Conservation (phyloP, 2,113 vertebrate species). For the Laticauda laticaudata region DNA sequence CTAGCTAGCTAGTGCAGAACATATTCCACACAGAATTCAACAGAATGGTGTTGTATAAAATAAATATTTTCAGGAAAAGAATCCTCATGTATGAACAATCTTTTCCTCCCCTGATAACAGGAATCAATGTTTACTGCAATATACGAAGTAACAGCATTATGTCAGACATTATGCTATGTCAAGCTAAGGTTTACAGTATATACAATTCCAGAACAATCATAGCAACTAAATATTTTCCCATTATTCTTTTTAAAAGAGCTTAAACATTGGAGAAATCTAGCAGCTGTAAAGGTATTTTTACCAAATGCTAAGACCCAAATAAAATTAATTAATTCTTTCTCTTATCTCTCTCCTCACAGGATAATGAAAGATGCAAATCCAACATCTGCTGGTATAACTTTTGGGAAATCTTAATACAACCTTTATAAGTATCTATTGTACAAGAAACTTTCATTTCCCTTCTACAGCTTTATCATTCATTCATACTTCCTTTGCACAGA, state of each 20-base stretch:
- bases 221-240: conserved; percentile 42
- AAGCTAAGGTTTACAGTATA: conserved; percentile 43
- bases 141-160: background rate
- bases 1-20: background rate
- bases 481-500: conserved; percentile 40
- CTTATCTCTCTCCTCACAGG: background rate
- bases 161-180: conserved; percentile 23
- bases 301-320: too few relatives aligned
- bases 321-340: background rate
- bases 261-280: background rate
- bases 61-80: background rate
- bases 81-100: background rate
- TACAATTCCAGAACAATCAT: conserved; percentile 33
- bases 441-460: conserved; percentile 12
- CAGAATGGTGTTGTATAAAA: background rate
- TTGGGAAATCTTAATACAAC: conserved; percentile 48
- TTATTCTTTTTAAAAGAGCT: conserved; percentile 16
- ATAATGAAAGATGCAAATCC: background rate
- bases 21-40: background rate
- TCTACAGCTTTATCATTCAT: background rate
- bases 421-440: background rate
- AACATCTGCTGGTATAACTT: background rate
- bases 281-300: background rate
- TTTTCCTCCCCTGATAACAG: background rate
- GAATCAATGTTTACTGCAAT: background rate